Evolutionary conservation across 2,797 vertebrate genomes (phyloP).

Genomic region (Limnodromus scolopaceus): DNA sequence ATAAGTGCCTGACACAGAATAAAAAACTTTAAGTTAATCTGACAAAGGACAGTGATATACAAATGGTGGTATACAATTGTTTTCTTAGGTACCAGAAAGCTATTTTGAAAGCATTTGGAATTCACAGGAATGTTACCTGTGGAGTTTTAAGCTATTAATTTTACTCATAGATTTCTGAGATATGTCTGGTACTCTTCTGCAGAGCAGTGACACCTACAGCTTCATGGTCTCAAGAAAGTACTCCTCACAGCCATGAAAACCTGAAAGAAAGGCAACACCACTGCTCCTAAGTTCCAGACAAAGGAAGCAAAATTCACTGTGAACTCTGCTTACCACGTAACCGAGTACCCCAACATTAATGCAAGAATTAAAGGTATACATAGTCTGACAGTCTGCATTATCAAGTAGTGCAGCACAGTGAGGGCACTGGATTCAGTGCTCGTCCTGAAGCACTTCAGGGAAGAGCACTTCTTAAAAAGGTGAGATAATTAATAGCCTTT

Average conservation of each 20-base stretch:
- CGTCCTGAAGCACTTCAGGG: not conserved
- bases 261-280: not conserved
- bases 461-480: not conserved
- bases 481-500: not conserved
- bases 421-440: accelerated
- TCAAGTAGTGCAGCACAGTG: not conserved
- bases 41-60: not conserved
- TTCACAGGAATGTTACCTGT: not conserved
- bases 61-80: not conserved
- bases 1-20: not conserved
- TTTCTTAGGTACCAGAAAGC: not conserved
- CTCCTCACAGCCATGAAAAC: not conserved
- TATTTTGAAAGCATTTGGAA: not conserved
- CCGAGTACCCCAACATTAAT: not conserved
- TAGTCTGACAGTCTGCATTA: not conserved
- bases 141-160: not conserved
- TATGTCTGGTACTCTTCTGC: not conserved
- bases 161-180: not conserved
- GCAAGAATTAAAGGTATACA: not conserved
- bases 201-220: not conserved
- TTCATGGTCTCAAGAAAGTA: not conserved
- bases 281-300: not conserved
- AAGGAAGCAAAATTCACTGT: not conserved
- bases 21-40: not conserved
- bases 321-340: not conserved